phyloP scores from a whole-genome alignment of 1,140 invertebrate species.

The Pseudachorutes palmiensis region DNA sequence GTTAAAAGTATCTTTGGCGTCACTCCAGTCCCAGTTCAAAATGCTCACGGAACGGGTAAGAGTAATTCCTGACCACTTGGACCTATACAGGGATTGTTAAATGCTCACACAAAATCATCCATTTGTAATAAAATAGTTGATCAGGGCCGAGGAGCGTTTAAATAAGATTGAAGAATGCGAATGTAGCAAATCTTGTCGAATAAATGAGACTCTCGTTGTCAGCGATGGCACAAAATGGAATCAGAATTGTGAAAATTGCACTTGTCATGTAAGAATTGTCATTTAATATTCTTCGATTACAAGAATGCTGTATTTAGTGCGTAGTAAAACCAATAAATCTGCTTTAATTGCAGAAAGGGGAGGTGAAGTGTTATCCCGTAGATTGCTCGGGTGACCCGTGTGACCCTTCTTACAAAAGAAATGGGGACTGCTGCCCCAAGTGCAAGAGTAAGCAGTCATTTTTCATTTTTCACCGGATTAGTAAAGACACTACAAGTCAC shows the following conservation, averaged over 20 bases:
- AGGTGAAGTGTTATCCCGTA: conserved; percentile 66
- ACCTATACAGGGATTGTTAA: neutral
- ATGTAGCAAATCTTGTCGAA: conserved; percentile 74
- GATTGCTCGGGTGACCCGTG: conserved; percentile 65
- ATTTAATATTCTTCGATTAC: neutral
- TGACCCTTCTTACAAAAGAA: conserved; percentile 61
- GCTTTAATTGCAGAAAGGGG: conserved; percentile 59
- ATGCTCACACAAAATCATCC: neutral
- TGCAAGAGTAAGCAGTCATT: conserved; percentile 71
- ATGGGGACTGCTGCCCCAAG: conserved; percentile 72
- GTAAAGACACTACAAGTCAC: too few species aligned
- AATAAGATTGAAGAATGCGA: conserved; percentile 74
- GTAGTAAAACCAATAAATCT: conserved; percentile 15
- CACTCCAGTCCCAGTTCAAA: conserved; percentile 56
- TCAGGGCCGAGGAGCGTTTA: conserved; percentile 63
- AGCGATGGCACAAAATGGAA: conserved; percentile 74
- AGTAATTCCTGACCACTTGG: neutral
- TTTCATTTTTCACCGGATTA: too few species aligned
- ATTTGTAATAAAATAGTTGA: conserved; percentile 51
- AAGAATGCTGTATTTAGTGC: neutral
- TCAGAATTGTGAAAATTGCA: conserved; percentile 68
- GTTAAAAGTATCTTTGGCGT: conserved; percentile 64
- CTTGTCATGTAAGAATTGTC: conserved; percentile 59
- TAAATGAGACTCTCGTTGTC: conserved; percentile 63
- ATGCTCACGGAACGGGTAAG: conserved; percentile 60